Evolutionary conservation across 2,113 vertebrate species (phyloP).

Genomic region (Nanorana parkeri): DNA sequence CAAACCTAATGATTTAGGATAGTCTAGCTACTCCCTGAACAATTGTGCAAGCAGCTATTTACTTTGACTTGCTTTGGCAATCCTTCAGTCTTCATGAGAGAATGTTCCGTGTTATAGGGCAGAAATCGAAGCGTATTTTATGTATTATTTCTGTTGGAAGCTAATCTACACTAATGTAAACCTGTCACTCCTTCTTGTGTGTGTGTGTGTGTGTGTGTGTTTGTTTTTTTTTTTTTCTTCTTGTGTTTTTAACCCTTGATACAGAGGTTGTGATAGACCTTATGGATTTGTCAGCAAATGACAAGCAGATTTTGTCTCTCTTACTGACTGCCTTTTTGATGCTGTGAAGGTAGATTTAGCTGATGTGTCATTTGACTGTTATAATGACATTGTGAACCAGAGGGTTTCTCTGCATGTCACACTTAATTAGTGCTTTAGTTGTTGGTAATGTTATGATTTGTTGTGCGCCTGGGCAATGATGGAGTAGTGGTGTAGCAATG

Average conservation of each 20-base stretch:
- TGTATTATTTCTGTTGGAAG: not conserved
- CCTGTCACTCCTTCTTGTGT: not conserved
- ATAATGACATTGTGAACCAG: conserved; percentile 10
- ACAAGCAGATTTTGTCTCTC: not conserved
- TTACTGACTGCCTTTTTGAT: not conserved
- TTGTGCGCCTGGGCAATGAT: not conserved
- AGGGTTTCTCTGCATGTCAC: conserved; percentile 1
- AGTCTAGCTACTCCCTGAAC: conserved; percentile 29
- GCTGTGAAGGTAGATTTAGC: not conserved
- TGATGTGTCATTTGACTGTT: not conserved
- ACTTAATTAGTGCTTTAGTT: not conserved
- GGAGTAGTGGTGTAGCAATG: no score
- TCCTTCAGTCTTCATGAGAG: conserved; percentile 12
- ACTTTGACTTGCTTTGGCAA: conserved; percentile 28
- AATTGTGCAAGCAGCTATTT: conserved; percentile 19
- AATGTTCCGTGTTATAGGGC: not conserved
- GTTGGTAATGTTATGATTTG: not conserved
- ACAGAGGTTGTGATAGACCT: not conserved
- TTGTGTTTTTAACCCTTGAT: not conserved
- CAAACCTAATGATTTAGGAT: conserved; percentile 29
- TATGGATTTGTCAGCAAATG: not conserved
- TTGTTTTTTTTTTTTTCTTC: not conserved
- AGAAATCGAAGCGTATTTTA: not conserved
- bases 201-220: no score
- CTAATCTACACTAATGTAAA: not conserved